phyloP scores from a whole-genome alignment of 2,113 vertebrate genomes.

The Ciconia boyciana region DNA sequence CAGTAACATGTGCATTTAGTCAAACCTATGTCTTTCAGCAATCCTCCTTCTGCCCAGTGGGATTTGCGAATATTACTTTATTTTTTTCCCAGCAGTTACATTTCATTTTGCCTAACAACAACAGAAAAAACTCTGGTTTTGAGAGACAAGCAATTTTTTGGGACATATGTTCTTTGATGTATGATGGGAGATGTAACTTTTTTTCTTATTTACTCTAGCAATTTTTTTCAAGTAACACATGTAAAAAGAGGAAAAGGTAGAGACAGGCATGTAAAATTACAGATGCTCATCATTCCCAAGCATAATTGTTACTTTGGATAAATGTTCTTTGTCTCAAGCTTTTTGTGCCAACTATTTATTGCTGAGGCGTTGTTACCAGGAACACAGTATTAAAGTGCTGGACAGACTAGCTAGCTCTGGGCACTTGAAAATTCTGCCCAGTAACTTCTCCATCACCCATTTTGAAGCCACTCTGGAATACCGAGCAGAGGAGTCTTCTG shows the following conservation, averaged over 20 bases:
- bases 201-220: background rate
- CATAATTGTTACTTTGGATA: background rate
- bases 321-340: background rate
- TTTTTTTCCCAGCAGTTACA: background rate
- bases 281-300: background rate
- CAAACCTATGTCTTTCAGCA: background rate
- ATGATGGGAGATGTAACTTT: background rate
- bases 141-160: background rate
- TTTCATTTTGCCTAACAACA: background rate
- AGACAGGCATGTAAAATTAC: background rate
- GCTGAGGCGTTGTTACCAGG: background rate
- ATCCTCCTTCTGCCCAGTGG: background rate
- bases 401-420: background rate
- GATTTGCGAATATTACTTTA: background rate
- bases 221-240: background rate
- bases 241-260: background rate
- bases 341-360: background rate
- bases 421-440: constrained; percentile 52
- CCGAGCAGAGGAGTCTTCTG: constrained; percentile 45
- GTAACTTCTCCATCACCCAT: constrained; percentile 39
- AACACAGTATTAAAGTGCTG: background rate
- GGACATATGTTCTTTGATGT: background rate
- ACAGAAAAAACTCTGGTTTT: background rate
- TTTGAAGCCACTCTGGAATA: constrained; percentile 34
- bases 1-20: background rate